These are phyloP conservation scores for Columba janthina DNA, from an alignment of 2,113 vertebrate species.

Conservation along the genomic window DNA sequence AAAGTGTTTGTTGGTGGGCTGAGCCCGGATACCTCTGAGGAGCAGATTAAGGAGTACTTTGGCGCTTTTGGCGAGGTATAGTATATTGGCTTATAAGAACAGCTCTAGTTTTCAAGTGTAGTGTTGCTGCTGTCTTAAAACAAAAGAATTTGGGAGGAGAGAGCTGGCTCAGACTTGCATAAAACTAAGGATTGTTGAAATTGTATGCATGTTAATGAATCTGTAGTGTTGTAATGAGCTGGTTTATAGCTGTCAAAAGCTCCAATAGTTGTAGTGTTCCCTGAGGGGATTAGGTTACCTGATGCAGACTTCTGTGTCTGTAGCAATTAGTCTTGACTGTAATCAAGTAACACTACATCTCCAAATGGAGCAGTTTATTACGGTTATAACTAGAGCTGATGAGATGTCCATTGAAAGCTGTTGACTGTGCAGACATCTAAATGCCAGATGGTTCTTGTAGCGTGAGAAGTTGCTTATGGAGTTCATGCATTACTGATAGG, in stretches of 20 bases:
- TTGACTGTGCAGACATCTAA: fast-evolving
- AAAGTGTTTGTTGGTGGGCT: constrained; percentile 90
- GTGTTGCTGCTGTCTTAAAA: background rate
- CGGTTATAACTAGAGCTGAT: background rate
- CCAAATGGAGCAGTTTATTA: background rate
- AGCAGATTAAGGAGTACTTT: constrained; percentile 89
- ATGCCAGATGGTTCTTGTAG: background rate
- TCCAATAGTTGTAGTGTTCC: background rate
- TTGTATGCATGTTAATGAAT: fast-evolving
- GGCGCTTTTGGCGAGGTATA: constrained; percentile 85
- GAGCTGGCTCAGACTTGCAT: background rate
- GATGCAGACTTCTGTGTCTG: background rate
- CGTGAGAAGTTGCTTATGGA: background rate
- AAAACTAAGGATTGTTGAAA: background rate
- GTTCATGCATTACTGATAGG: fast-evolving
- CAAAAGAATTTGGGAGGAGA: background rate
- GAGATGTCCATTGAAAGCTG: background rate
- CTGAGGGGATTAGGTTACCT: background rate
- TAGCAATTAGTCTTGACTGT: background rate
- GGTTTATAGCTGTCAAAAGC: background rate
- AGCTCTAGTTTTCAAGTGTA: background rate
- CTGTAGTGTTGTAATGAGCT: fast-evolving
- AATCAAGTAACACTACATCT: too few relatives aligned
- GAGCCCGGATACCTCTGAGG: constrained; percentile 88
- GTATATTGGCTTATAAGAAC: fast-evolving